phyloP scores from a whole-genome alignment of 2,888 invertebrate genomes.

The Eilema caniola region DNA sequence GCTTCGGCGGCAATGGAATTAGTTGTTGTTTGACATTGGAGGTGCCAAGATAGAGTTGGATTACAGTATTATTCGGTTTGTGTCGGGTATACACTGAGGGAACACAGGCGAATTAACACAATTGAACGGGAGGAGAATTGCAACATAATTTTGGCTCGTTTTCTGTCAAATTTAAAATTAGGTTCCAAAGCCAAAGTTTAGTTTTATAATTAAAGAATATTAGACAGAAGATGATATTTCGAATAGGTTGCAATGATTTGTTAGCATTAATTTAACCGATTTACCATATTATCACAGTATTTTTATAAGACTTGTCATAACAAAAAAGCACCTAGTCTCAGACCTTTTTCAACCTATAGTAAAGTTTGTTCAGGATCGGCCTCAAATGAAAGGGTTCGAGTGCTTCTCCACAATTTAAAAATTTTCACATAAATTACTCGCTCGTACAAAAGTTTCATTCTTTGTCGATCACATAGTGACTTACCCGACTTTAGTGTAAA shows the following conservation, averaged over 20 bases:
- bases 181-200: no score
- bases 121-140: neutral
- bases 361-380: neutral
- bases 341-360: neutral
- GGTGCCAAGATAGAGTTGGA: neutral
- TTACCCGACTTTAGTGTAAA: neutral
- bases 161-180: neutral
- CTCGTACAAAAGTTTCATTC: neutral
- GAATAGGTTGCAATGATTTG: neutral
- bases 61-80: constrained; percentile 5
- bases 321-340: neutral
- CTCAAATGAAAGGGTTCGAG: neutral
- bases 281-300: neutral
- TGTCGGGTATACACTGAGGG: neutral
- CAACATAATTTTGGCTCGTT: neutral
- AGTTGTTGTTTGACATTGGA: constrained; percentile 20
- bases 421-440: neutral
- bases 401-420: neutral
- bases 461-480: neutral
- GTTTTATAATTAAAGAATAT: no score
- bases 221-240: no score
- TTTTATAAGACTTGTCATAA: neutral
- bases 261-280: neutral
- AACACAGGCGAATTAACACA: neutral
- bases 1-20: constrained; percentile 22